Evolutionary conservation across 37 sponge, comb jelly and placozoan genomes (phyloP).

Genomic region (Petrosia ficiformis): DNA sequence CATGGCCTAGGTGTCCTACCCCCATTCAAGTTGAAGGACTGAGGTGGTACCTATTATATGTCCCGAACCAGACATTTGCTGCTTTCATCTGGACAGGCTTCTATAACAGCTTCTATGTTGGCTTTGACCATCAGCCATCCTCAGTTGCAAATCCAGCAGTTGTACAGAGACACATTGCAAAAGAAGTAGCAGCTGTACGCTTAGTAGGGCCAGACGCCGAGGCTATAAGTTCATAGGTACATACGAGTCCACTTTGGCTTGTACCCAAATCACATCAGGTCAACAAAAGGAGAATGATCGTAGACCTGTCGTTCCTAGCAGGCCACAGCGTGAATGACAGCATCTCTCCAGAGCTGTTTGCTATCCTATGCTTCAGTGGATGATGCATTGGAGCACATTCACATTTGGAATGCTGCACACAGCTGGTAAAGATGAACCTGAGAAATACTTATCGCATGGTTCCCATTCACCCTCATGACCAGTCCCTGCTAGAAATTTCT

Average conservation of each 20-base stretch:
- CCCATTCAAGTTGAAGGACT: background rate
- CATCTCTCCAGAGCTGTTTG: background rate
- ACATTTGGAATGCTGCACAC: background rate
- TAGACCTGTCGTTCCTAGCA: background rate
- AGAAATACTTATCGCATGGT: constrained; percentile 1
- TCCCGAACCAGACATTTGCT: too few relatives aligned
- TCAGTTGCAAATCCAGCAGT: background rate
- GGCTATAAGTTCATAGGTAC: background rate
- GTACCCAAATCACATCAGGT: background rate
- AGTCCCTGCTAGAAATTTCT: background rate
- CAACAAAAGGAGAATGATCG: background rate
- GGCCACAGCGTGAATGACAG: background rate
- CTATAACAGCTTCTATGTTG: background rate
- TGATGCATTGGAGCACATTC: background rate
- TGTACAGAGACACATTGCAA: background rate
- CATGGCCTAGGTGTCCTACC: background rate
- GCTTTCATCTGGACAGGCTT: too few relatives aligned
- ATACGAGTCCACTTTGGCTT: background rate
- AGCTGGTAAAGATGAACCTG: constrained; percentile 2
- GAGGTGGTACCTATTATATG: background rate
- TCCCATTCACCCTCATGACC: too few relatives aligned
- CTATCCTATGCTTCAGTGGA: background rate
- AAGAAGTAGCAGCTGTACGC: background rate
- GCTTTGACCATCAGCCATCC: background rate
- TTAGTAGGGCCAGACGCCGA: background rate